These are phyloP conservation scores for Apodemia hepburni DNA, from an alignment of 2,888 invertebrate species.

Conservation along the genomic window DNA sequence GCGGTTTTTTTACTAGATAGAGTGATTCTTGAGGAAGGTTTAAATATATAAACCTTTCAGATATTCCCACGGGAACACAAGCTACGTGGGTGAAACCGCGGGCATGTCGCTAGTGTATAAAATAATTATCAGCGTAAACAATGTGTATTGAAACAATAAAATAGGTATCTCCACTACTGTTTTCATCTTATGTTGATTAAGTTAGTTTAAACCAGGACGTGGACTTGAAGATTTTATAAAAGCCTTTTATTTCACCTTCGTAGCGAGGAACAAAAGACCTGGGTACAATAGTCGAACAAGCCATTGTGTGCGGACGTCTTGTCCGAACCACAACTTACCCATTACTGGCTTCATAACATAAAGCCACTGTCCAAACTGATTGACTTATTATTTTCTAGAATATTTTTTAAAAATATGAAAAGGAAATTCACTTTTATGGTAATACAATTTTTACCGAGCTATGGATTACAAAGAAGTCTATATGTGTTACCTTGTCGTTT, in stretches of 20 bases:
- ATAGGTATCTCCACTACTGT: not conserved
- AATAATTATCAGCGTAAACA: no score
- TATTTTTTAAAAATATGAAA: not conserved
- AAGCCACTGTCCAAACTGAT: slow-evolving; percentile 7
- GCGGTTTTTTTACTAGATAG: no score
- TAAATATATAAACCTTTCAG: no score
- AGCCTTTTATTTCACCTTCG: slow-evolving; percentile 25
- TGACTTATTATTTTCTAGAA: not conserved
- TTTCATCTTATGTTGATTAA: not conserved
- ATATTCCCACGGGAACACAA: no score
- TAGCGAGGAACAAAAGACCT: slow-evolving; percentile 29
- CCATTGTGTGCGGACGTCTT: slow-evolving; percentile 31
- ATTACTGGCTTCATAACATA: slow-evolving; percentile 25
- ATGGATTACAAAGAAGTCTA: no score
- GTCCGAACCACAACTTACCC: slow-evolving; percentile 29
- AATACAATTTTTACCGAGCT: not conserved
- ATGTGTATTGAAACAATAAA: not conserved
- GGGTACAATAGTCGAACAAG: slow-evolving; percentile 26
- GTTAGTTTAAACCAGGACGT: slow-evolving; percentile 9
- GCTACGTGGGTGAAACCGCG: no score
- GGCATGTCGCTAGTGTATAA: no score
- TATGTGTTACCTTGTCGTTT: no score
- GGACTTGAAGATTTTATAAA: slow-evolving; percentile 14
- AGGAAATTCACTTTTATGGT: not conserved
- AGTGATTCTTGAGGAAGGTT: no score